Conservation (phyloP, 2,797 vertebrate species). For the Aulostomus chinensis region DNA sequence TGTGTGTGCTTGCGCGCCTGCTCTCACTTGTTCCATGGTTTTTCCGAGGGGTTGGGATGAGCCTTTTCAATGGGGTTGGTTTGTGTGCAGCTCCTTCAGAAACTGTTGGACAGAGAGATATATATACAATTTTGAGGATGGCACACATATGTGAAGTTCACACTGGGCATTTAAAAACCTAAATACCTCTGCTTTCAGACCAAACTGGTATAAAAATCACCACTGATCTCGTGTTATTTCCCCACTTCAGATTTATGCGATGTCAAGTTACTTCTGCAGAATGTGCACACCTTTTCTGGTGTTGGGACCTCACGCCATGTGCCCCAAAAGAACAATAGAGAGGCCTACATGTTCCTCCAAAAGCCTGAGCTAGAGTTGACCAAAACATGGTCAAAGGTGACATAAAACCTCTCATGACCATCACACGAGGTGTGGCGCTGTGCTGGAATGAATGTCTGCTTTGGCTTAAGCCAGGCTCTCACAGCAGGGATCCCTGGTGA, state of each 20-base stretch:
- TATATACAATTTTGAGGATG: background rate
- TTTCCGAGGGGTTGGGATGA: conserved; percentile 45
- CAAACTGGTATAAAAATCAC: background rate
- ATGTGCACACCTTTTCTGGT: too few relatives aligned
- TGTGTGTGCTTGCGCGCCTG: background rate
- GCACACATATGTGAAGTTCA: background rate
- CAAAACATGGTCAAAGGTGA: too few relatives aligned
- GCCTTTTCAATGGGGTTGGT: conserved; percentile 52
- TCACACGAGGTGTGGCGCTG: too few relatives aligned
- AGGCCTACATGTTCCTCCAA: too few relatives aligned
- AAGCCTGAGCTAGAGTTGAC: too few relatives aligned
- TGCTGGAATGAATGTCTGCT: too few relatives aligned
- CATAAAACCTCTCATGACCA: too few relatives aligned
- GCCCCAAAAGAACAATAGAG: too few relatives aligned
- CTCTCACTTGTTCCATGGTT: conserved; percentile 58
- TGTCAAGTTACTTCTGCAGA: too few relatives aligned
- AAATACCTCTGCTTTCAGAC: background rate
- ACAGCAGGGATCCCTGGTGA: too few relatives aligned
- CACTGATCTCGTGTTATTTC: background rate
- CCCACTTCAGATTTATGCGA: background rate
- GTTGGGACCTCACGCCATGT: too few relatives aligned
- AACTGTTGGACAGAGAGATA: conserved; percentile 26
- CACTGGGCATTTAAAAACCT: background rate
- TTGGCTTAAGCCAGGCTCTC: too few relatives aligned
- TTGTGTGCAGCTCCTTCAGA: conserved; percentile 48